Base-by-base conservation (phyloP, 2,113 vertebrate species). In the Antennarius striatus region DNA sequence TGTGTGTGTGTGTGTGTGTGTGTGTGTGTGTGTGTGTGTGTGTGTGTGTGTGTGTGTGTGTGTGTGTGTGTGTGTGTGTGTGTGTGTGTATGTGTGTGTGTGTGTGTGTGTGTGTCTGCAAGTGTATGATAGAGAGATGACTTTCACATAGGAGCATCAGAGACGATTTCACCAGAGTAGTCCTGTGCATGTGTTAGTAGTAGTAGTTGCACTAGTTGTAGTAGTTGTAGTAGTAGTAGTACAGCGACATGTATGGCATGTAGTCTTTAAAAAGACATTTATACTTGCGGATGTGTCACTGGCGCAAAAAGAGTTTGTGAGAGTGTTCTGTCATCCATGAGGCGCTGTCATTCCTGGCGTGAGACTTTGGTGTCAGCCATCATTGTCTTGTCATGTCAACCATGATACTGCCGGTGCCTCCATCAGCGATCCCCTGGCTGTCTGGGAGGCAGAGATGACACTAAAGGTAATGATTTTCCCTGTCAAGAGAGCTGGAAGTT, bases 301-400 rank as follows among this genome's bases (percentile, higher is more conserved):
- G 59, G 6, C 42, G 62, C 54, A 16, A 15, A 13, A 39, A 36
- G 49, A 55, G 52, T 52, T 55, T 67, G 47, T 1, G 36, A 17
- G 36, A 40, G 65, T 29, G 51, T 52, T 59, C 61, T 63, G 56
- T 75, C 69, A 64, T 68, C 63, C 53, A 22, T 56, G 68, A 73
- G 17, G 17, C 17, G 42, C 75, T 43, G 73, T 72, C 73, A 65
- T 60, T 0, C n/a, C 66, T 52, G 63, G 65, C 43, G 52, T 74
- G 51, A 79, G 71, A 81, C 60, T 55, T 36, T 56, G 63, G 72
- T 85, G 80, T 81, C 81, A 81, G 60, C 81, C 40, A 53, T 89
- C 84, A 81, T 81, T 51, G 69, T 76, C 84, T 80, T n/a, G 48
- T 84, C 71, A 66, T 50, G 81, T 86, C 85, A 86, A 69, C 69